Base-by-base conservation (phyloP, 2,113 vertebrate species). In the Callionymus lyra region DNA sequence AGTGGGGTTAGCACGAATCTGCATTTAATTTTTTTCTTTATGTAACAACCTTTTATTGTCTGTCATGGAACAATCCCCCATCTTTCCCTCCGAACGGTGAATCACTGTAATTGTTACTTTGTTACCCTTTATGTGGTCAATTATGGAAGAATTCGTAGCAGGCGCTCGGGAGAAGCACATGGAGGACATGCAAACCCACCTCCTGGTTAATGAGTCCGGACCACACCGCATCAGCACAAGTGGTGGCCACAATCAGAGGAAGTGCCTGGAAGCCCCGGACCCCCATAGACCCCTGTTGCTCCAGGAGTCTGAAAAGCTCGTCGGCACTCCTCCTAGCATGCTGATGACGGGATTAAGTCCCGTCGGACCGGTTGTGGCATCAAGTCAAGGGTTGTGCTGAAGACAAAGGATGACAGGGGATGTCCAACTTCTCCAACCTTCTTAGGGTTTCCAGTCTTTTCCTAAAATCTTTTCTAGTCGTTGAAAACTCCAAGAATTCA, bases 341-440 rank as follows among this genome's bases (percentile, higher is more conserved):
- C 83, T 80, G 81, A 87, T 86, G 77, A 85, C 78, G 63, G 85
- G 85, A 87, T 87, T 87, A 86, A 47, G 52, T 9, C 10, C 9
- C 37, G 44, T 44, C 18, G 9, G 53, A 44, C 57, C 47, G 10
- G 4, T 12, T 17, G 40, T 18, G 39, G 18, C 53, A 44, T 59
- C 21, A 18, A 77, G 80, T 84, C 82, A 79, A 82, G 81, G 78
- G 78, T 43, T 18, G 34, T 0, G 17, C 32, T 16, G 39, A 54
- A 70, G 67, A 73, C 4, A 70, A 72, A 61, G 50, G 65, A 71
- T 57, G 12, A 15, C 13, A 14, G 12, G 14, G 16, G 36, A 16
- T 38, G 36, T 16, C n/a, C 14, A 36, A 14, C 34, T 10, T n/a
- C 6, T 10, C 36, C 21, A 4, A 27, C 8, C 21, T 27, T 27